These are phyloP conservation scores for Gastrophysa polygoni DNA, from an alignment of 2,888 invertebrate genomes.

Conservation along the genomic window DNA sequence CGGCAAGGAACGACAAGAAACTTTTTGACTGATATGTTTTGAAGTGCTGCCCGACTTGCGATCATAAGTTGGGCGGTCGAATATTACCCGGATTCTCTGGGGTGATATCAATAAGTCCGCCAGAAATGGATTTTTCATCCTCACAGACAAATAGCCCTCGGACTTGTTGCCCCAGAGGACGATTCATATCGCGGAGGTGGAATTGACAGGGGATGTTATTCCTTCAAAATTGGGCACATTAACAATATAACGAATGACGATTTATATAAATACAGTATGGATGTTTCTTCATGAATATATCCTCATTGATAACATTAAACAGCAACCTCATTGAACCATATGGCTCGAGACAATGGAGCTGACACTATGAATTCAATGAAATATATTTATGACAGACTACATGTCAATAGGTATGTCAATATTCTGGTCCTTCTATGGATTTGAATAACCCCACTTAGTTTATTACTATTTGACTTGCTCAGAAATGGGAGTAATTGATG, in stretches of 20 bases:
- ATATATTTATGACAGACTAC: too few relatives aligned
- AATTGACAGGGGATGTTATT: slow-evolving; percentile 18
- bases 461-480: too few relatives aligned
- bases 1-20: slow-evolving; percentile 30
- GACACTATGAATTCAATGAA: too few relatives aligned
- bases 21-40: slow-evolving; percentile 55
- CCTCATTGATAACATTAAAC: too few relatives aligned
- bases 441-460: too few relatives aligned
- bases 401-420: too few relatives aligned
- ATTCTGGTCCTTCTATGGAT: too few relatives aligned
- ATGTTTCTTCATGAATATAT: too few relatives aligned
- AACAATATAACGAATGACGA: background rate
- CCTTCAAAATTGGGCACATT: background rate
- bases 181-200: slow-evolving; percentile 35
- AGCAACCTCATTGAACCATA: too few relatives aligned
- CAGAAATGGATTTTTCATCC: slow-evolving; percentile 62
- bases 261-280: too few relatives aligned
- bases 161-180: slow-evolving; percentile 51
- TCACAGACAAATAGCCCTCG: slow-evolving; percentile 56
- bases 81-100: slow-evolving; percentile 54
- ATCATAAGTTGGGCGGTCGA: slow-evolving; percentile 53
- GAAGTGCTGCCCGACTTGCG: slow-evolving; percentile 51
- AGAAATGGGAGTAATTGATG: too few relatives aligned
- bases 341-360: too few relatives aligned
- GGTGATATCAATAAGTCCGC: slow-evolving; percentile 60